Evolutionary conservation across 2,888 invertebrate species (phyloP), one percentile per base, ranked within the genome.

Genomic region (Pristionchus maxplancki): DNA sequence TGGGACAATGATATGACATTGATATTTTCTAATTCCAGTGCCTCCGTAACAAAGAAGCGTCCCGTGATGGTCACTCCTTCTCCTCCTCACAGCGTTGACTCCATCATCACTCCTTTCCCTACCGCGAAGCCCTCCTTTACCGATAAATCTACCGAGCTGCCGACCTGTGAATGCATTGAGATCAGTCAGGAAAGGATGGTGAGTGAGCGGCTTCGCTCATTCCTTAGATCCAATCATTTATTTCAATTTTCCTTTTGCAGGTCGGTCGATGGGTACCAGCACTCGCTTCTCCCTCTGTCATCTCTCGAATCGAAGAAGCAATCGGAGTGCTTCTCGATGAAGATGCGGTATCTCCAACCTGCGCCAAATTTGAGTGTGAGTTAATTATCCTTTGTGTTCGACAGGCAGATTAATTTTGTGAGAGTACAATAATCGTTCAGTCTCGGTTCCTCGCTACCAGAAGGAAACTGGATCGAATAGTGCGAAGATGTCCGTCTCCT

Each of bases 401-500:
- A n/a, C n/a, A n/a, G n/a, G n/a, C n/a, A n/a, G n/a, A n/a, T n/a
- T n/a, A n/a, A n/a, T n/a, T n/a, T n/a, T n/a, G n/a, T n/a, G n/a
- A n/a, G n/a, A n/a, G n/a, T n/a, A n/a, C 44, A 58, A 20, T 13
- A 58, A 17, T 64, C n/a, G 15, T 64, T 81, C 90, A 87, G 91
- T 91, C 6, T 88, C 89, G 0, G 90, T 90, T n/a, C 90, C 90
- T 40, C 78, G 78, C 44, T 78, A 78, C n/a, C 90, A 90, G 86
- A 84, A 89, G 88, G 89, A 88, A 0, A 88, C 86, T 9, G 89
- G 90, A 11, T 89, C 89, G 31, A 89, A 90, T 44, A 91, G 90
- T 81, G 90, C 91, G 28, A 48, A 90, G 74, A 87, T 91, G 17
- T 71, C 89, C 17, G 90, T 90, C 89, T 89, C 90, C 48, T 91